A percentile compares a stretch with the other conserved stretches of the same genome.
Evolutionary conservation across 2,797 vertebrate species (phyloP).

Genomic region (Vespertilio murinus): DNA sequence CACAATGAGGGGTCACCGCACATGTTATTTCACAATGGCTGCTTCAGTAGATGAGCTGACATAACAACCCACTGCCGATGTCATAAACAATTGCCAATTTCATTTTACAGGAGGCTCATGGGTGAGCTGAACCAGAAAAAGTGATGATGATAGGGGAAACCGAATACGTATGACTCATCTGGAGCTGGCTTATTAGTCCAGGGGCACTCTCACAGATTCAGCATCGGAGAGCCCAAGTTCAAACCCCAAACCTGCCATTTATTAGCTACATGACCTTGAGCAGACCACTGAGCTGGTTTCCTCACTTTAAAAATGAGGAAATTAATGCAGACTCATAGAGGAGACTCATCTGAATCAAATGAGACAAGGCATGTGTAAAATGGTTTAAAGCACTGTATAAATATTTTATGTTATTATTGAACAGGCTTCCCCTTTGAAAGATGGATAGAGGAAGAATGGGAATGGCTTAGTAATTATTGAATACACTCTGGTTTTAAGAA

Average conservation of each 20-base stretch:
- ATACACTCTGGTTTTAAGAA: not conserved
- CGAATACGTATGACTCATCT: conserved; percentile 54
- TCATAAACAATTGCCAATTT: conserved; percentile 64
- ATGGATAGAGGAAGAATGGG: not conserved
- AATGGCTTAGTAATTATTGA: conserved; percentile 52
- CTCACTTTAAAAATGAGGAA: conserved; percentile 35
- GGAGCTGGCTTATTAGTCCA: not conserved
- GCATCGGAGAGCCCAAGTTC: not conserved
- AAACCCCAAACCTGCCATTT: conserved; percentile 25
- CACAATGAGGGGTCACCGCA: not conserved
- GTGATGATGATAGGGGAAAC: conserved; percentile 46
- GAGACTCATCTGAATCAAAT: conserved; percentile 35
- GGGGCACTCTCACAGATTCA: not conserved
- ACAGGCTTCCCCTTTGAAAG: conserved; percentile 30
- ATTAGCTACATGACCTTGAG: conserved; percentile 49
- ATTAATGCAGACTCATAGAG: conserved; percentile 34
- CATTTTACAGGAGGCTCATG: conserved; percentile 52
- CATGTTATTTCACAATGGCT: conserved; percentile 60
- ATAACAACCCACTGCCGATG: not conserved
- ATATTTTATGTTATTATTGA: conserved; percentile 60
- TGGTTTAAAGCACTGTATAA: conserved; percentile 33
- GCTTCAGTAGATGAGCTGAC: conserved; percentile 58
- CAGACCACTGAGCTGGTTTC: conserved; percentile 25
- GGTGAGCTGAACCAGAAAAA: conserved; percentile 61
- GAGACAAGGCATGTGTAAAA: conserved; percentile 54